Conservation (phyloP, 2,888 invertebrate genomes). For the Stictocephala bisonia region DNA sequence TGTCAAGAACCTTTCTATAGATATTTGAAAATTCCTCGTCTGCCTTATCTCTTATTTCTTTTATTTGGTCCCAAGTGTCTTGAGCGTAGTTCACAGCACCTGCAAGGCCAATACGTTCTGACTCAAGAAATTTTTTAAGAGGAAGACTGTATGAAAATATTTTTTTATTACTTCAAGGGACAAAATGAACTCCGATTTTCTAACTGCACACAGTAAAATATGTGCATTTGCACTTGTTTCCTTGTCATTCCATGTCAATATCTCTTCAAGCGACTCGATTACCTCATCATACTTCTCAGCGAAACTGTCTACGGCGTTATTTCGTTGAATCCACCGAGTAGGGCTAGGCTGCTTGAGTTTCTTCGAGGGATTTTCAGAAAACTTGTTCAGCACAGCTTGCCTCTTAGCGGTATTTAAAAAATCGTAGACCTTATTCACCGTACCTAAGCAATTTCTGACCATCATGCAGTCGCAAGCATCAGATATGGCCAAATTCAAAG, state of each 20-base stretch:
- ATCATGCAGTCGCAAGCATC: background rate
- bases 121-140: slow-evolving; percentile 15
- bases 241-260: slow-evolving; percentile 7
- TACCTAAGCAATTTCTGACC: slow-evolving; percentile 20
- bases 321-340: slow-evolving; percentile 25
- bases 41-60: slow-evolving; percentile 24
- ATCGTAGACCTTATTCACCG: slow-evolving; percentile 8
- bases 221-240: slow-evolving; percentile 11
- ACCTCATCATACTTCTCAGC: slow-evolving; percentile 10
- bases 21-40: slow-evolving; percentile 33
- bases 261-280: slow-evolving; percentile 5
- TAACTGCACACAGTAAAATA: slow-evolving; percentile 4
- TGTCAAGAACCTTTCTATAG: background rate
- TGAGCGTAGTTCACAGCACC: slow-evolving; percentile 30
- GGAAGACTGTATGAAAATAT: slow-evolving; percentile 25
- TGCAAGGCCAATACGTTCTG: slow-evolving; percentile 23
- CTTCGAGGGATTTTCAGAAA: background rate
- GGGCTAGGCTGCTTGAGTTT: slow-evolving; percentile 14
- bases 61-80: background rate
- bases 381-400: slow-evolving; percentile 23
- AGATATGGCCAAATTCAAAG: slow-evolving; percentile 24
- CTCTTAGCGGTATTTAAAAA: slow-evolving; percentile 24
- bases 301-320: background rate
- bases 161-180: slow-evolving; percentile 9
- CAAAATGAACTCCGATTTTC: slow-evolving; percentile 26